These are phyloP conservation scores for Zoanthus sansibaricus DNA, from an alignment of 92 coral and sea anemone genomes.

Conservation along the genomic window DNA sequence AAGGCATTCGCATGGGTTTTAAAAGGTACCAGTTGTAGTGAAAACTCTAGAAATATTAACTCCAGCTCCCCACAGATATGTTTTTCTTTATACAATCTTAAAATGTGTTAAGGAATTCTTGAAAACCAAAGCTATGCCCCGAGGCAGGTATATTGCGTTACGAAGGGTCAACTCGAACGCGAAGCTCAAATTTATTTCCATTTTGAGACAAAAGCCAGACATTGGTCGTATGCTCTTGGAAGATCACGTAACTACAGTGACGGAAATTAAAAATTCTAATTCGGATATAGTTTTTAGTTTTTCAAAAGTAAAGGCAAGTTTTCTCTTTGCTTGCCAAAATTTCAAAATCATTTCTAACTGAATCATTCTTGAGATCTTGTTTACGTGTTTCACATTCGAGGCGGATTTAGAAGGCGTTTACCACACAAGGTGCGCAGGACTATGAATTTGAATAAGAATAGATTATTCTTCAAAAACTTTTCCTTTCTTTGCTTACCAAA, in stretches of 20 bases:
- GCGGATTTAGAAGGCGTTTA: slow-evolving; percentile 35
- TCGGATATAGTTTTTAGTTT: not conserved
- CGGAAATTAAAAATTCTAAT: not conserved
- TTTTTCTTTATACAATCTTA: not conserved
- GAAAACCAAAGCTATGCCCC: slow-evolving; percentile 18
- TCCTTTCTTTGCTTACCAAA: slow-evolving; percentile 2
- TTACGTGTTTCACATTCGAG: not conserved
- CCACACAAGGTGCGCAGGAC: not conserved
- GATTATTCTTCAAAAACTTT: not conserved
- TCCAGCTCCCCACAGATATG: too few relatives aligned
- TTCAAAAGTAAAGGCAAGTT: not conserved
- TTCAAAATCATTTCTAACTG: not conserved
- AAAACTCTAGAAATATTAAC: not conserved
- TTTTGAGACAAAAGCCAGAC: slow-evolving; percentile 33
- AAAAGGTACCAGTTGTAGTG: slow-evolving; percentile 22
- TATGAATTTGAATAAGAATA: slow-evolving; percentile 34
- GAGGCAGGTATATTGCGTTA: slow-evolving; percentile 35
- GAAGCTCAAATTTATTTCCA: not conserved
- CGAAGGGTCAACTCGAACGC: slow-evolving; percentile 11
- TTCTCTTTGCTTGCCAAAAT: not conserved
- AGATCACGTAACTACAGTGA: slow-evolving; percentile 25
- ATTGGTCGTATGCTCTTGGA: not conserved
- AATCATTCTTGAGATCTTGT: not conserved
- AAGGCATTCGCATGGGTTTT: slow-evolving; percentile 5
- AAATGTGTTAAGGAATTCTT: slow-evolving; percentile 33